phyloP scores from a whole-genome alignment of 2,888 invertebrate genomes.

The Cantharis nigra region DNA sequence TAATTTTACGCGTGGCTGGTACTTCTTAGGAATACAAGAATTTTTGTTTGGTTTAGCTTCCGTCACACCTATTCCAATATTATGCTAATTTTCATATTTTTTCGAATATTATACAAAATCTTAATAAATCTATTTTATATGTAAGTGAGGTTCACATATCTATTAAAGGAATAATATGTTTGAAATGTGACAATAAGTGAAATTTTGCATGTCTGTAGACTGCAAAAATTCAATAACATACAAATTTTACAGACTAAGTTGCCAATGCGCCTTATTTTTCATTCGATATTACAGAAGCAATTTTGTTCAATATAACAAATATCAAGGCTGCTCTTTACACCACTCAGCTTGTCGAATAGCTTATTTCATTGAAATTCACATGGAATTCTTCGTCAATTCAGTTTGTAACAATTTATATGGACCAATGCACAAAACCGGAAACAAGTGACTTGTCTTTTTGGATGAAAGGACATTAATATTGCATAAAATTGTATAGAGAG shows the following conservation, averaged over 20 bases:
- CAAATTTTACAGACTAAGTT: conserved; percentile 12
- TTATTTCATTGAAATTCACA: conserved; percentile 25
- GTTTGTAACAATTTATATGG: conserved; percentile 18
- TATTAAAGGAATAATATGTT: background rate
- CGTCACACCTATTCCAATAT: background rate
- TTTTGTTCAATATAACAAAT: conserved; percentile 22
- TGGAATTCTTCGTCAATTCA: conserved; percentile 18
- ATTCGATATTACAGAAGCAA: conserved; percentile 23
- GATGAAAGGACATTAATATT: background rate
- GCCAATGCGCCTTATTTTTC: conserved; percentile 11
- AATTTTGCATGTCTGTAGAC: background rate
- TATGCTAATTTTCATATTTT: background rate
- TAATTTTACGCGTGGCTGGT: background rate
- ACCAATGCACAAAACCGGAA: background rate
- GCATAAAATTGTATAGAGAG: background rate
- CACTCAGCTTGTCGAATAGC: conserved; percentile 21
- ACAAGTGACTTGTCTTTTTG: background rate
- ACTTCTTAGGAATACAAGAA: background rate
- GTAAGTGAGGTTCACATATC: background rate
- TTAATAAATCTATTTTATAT: background rate
- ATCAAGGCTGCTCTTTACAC: conserved; percentile 17
- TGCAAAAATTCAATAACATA: conserved; percentile 19
- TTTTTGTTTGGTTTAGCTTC: background rate
- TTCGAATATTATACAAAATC: background rate
- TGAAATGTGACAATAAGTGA: background rate